A percentile compares a stretch with the other conserved stretches of the same genome.
phyloP scores from a whole-genome alignment of 2,797 vertebrate species.

The Pangasius sanitwongsei region DNA sequence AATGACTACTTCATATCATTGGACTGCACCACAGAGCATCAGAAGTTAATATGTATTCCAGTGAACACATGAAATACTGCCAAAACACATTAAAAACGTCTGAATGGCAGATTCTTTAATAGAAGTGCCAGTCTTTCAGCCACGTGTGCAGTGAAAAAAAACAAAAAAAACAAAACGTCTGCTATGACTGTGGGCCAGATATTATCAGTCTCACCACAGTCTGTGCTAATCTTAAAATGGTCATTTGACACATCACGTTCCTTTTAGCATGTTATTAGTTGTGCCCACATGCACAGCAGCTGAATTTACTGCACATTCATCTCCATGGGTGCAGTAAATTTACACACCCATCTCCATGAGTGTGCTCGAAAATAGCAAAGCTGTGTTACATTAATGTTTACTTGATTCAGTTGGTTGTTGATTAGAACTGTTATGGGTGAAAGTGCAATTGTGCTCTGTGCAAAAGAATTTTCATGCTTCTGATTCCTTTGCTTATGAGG shows the following conservation, averaged over 20 bases:
- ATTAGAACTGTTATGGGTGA: not conserved
- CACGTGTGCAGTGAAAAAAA: conserved; percentile 21
- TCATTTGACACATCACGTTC: not conserved
- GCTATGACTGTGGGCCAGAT: not conserved
- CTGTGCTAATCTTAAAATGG: no score
- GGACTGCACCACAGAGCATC: not conserved
- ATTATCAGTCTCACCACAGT: not conserved
- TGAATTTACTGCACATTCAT: not conserved
- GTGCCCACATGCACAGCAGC: not conserved
- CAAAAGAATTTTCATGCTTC: not conserved
- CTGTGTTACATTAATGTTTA: not conserved
- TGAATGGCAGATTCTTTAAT: conserved; percentile 12
- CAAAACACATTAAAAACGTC: not conserved
- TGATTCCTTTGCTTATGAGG: not conserved
- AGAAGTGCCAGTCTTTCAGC: not conserved
- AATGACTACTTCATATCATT: not conserved
- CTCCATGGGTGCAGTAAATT: no score
- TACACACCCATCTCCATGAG: not conserved
- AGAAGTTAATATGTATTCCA: not conserved
- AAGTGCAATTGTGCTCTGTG: not conserved
- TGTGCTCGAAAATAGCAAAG: not conserved
- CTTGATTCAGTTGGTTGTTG: not conserved
- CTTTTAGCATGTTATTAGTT: not conserved
- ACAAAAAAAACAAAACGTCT: not conserved
- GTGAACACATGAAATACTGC: not conserved